phyloP scores from a whole-genome alignment of 2,888 invertebrate genomes.

The Drosophila antonietae region DNA sequence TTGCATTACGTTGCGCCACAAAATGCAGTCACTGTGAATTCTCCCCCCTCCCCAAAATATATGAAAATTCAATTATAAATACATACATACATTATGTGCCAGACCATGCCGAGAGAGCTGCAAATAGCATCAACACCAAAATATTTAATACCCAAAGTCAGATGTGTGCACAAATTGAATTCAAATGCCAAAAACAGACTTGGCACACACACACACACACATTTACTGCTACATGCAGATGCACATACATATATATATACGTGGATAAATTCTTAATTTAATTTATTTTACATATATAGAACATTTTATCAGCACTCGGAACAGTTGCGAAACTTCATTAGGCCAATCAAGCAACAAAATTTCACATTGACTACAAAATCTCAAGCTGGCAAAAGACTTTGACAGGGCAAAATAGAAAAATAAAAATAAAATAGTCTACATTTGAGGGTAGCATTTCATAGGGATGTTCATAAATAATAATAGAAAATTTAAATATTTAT shows the following conservation, averaged over 20 bases:
- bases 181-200: slow-evolving; percentile 22
- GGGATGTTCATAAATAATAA: not conserved
- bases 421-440: slow-evolving; percentile 4
- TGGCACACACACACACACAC: not conserved
- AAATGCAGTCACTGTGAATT: slow-evolving; percentile 30
- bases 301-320: slow-evolving; percentile 35
- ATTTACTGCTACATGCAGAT: not conserved
- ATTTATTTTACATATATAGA: slow-evolving; percentile 17
- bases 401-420: not conserved
- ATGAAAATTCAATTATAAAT: slow-evolving; percentile 61
- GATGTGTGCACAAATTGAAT: slow-evolving; percentile 57
- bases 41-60: slow-evolving; percentile 10
- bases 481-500: not conserved
- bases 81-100: not conserved
- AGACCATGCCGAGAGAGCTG: slow-evolving; percentile 12
- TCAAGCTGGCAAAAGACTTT: not conserved
- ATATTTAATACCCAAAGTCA: slow-evolving; percentile 54
- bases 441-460: not conserved
- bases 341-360: slow-evolving; percentile 33
- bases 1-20: slow-evolving; percentile 57
- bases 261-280: slow-evolving; percentile 3
- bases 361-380: slow-evolving; percentile 1
- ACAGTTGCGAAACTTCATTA: slow-evolving; percentile 39
- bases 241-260: not conserved
- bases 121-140: slow-evolving; percentile 39